Evolutionary conservation across 2,888 invertebrate genomes (phyloP), one percentile per base, ranked within the genome.

Genomic region (Athripsodes cinereus): DNA sequence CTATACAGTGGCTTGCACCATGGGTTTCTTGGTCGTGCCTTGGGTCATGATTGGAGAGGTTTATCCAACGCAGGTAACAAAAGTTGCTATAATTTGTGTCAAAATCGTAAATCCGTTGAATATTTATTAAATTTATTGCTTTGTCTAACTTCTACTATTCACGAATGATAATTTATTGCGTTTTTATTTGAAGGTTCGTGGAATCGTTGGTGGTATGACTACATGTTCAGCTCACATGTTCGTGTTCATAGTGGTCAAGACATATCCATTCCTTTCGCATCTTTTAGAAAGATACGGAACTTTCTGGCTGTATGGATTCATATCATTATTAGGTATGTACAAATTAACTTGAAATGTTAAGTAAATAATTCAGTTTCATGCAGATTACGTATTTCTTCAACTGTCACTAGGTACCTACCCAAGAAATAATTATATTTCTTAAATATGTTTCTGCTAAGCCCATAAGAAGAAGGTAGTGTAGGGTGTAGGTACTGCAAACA

Each of bases 31-130:
- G 52, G 84, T 86, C 44, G 81, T 86, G 18, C 86, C 86, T 1
- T 86, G 86, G 86, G 80, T 86, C 10, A 86, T 86, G 86, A 86
- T 86, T 57, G 86, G 86, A n/a, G 86, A 86, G 69, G 83, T 86
- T 22, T 86, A 85, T 70, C 86, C 86, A 1, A 80, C 79, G n/a
- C 81, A 82, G 77, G 81, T 81, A 56, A 20, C 3, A 8, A 26
- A 26, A n/a, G n/a, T n/a, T n/a, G n/a, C n/a, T n/a, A n/a, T n/a
- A n/a, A n/a, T n/a, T n/a, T n/a, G n/a, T n/a, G n/a, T n/a, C n/a
- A n/a, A n/a, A n/a, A n/a, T n/a, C n/a, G n/a, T n/a, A n/a, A n/a
- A n/a, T n/a, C n/a, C n/a, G n/a, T n/a, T n/a, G n/a, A n/a, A n/a
- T n/a, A n/a, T n/a, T n/a, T n/a, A n/a, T n/a, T n/a, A n/a, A n/a